Evolutionary conservation across 1,140 invertebrate genomes (phyloP), one percentile per base, ranked within the genome.

Genomic region (Hylaeus volcanicus): DNA sequence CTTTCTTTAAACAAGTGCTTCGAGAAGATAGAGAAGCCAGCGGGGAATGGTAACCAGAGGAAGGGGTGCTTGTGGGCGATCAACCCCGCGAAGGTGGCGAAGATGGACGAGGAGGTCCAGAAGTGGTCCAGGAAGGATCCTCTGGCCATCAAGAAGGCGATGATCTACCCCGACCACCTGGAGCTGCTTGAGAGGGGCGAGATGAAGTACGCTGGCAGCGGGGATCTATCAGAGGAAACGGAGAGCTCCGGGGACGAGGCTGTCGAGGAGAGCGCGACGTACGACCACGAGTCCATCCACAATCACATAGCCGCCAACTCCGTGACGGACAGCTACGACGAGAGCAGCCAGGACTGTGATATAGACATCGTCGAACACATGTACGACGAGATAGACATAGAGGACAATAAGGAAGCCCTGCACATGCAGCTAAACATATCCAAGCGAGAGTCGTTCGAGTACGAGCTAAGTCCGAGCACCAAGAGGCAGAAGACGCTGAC

Each of bases 31-130:
- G 98, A 99, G 89, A 98, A 98, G 88, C 97, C 97, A 1, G 96
- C 96, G 0, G 95, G 96, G 45, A 97, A 96, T 89, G 96, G 96
- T 1, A 96, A 96, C 86, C 96, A 97, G 91, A 94, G 97, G 74
- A 97, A 97, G 92, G 97, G 98, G 4, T 99, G 98, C 90, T 94
- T 99, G 71, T 99, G 98, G 98, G 98, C 98, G 1, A 97, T 99
- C 94, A 99, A 99, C 94, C 98, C 98, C 0, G 96, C 96, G 15
- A 99, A 99, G 92, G 96, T 98, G 26, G 95, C 96, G 41, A 99
- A 99, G 94, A 98, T 99, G 98, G 98, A 99, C 86, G 98, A 99
- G 92, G 98, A 99, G 92, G 97, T 99, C 61, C 97, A 97, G 86
- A 99, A 99, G 91, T 99, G 98, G 97, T 97, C 97, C 8, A 95